A percentile compares a stretch with the other conserved stretches of the same genome.
Conservation (phyloP, 1,140 invertebrate species). For the Caenorhabditis briggsae region DNA sequence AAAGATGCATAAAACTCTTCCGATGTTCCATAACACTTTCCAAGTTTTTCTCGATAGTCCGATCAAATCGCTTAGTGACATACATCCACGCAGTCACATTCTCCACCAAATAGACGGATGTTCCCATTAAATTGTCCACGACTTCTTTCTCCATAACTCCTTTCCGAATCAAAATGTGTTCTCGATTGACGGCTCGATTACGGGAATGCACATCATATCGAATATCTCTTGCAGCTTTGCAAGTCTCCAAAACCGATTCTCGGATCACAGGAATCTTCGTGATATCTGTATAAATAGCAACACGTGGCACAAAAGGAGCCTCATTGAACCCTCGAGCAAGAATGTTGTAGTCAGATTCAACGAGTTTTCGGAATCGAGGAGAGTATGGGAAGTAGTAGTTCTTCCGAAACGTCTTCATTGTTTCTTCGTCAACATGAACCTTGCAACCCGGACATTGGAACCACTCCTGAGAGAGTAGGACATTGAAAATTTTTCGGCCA, state of each 20-base stretch:
- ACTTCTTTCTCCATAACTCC: neutral
- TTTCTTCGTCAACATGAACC: neutral
- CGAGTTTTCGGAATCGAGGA: neutral
- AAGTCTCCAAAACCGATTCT: neutral
- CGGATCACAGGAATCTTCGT: neutral
- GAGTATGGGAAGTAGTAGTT: neutral
- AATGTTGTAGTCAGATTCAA: neutral
- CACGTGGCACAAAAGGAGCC: neutral
- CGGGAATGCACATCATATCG: neutral
- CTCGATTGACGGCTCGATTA: neutral
- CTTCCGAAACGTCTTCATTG: neutral
- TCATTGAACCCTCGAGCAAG: neutral
- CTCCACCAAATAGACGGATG: neutral
- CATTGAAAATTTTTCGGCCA: neutral
- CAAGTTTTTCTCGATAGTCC: neutral
- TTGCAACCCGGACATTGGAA: neutral
- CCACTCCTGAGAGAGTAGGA: neutral
- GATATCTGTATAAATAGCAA: neutral
- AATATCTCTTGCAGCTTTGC: conserved; percentile 12
- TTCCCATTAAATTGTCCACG: conserved; percentile 2
- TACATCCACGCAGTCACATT: conserved; percentile 19
- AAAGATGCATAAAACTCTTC: neutral
- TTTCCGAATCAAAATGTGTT: conserved; percentile 1
- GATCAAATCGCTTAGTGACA: neutral
- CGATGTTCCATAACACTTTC: neutral